Evolutionary conservation across 2,888 invertebrate species (phyloP), one percentile per base, ranked within the genome.

Genomic region (Girardia tigrina): DNA sequence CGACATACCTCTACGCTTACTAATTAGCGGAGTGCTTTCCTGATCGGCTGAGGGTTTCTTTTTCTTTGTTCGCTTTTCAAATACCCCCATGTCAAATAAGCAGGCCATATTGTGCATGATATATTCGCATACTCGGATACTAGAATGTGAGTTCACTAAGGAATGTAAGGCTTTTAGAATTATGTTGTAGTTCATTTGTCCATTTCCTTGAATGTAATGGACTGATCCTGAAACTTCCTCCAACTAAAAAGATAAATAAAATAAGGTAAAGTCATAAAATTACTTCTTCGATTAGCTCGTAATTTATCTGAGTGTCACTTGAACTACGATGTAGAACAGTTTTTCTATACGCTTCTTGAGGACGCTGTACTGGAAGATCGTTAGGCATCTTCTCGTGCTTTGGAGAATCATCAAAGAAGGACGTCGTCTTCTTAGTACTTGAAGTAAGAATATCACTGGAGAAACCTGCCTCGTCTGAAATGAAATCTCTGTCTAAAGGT

Each of bases 141-240:
- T 91, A 78, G 88, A 89, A 81, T 94, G 93, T 82, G 92, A 88
- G 78, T 91, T 88, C 0, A 91, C 89, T 12, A 92, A 90, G 76
- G 90, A 89, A 82, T 92, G 92, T 0, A 93, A 89, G 6, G 92
- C 93, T 89, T 92, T 82, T 12, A 87, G 82, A 16, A 82, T 94
- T 89, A 16, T 90, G 86, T 90, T 90, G 79, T 91, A 89, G 83
- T 94, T 92, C 77, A 98, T 89, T 81, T 94, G 91, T 0, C 98
- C 97, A 80, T 94, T 93, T 80, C 90, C 90, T 28, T 93, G 94
- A 77, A 97, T 94, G 82, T 94, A 98, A 82, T 90, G 89, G 26
- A 89, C 86, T 0, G 95, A 83, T 1, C 84, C 84, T 0, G 90
- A 89, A 77, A 90, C 88, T 81, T 93, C 93, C 79, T 91, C 91